Percentiles rank a stretch among this genome's conserved stretches.
Conservation (phyloP, 2,888 invertebrate species). For the Lissonota sp. region DNA sequence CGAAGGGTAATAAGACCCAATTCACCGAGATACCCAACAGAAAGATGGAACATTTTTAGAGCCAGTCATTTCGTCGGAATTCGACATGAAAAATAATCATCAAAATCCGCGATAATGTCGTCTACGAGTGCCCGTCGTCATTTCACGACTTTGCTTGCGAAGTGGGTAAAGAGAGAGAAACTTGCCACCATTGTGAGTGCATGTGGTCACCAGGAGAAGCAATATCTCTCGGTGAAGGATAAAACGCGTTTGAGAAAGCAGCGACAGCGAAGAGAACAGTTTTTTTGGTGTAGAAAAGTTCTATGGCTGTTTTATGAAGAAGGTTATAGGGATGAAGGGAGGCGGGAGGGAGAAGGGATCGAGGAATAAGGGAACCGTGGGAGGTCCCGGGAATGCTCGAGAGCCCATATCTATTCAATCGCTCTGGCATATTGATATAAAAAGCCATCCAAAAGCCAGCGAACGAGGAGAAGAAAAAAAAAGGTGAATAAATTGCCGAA, state of each 20-base stretch:
- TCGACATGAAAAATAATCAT: background rate
- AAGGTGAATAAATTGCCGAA: conserved; percentile 78
- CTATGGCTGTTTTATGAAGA: conserved; percentile 70
- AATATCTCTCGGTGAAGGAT: conserved; percentile 52
- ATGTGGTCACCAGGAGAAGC: conserved; percentile 10
- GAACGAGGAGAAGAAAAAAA: conserved; percentile 68
- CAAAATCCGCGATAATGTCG: background rate
- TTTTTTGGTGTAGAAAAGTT: conserved; percentile 64
- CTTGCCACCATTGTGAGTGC: conserved; percentile 5
- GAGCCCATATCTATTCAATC: conserved; percentile 69
- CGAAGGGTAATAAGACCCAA: no score
- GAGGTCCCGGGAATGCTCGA: conserved; percentile 70
- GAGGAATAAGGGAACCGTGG: conserved; percentile 67
- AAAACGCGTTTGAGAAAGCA: conserved; percentile 46
- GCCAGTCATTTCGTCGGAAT: no score
- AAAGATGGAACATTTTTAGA: no score
- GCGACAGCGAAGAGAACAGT: conserved; percentile 8
- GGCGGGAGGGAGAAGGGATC: conserved; percentile 58
- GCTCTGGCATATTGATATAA: conserved; percentile 75
- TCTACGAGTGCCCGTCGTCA: background rate
- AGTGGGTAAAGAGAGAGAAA: background rate
- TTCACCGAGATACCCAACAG: no score
- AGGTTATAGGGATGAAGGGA: conserved; percentile 35
- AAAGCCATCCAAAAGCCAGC: conserved; percentile 70
- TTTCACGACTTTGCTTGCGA: background rate